phyloP scores from a whole-genome alignment of 1,140 invertebrate species.

The Ooceraea biroi region DNA sequence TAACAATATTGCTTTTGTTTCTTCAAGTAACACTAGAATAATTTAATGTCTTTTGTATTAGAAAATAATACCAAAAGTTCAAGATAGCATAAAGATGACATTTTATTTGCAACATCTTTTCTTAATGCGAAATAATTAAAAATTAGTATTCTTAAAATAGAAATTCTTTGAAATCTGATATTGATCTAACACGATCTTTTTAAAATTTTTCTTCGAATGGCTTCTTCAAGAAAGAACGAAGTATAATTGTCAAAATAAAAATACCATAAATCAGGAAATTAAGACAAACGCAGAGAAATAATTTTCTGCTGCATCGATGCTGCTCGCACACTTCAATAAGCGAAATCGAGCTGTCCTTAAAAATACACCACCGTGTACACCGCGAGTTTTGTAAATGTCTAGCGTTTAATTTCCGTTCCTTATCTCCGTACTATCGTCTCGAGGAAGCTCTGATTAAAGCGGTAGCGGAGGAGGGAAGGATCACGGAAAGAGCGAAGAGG shows the following conservation, averaged over 20 bases:
- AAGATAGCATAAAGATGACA: no score
- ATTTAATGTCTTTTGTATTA: background rate
- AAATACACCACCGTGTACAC: background rate
- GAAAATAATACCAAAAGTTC: no score
- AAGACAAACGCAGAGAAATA: background rate
- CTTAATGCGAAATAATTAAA: no score
- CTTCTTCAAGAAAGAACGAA: no score
- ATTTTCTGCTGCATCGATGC: background rate
- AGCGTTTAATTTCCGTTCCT: constrained; percentile 61
- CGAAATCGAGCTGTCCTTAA: background rate
- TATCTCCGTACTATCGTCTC: constrained; percentile 18
- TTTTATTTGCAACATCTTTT: no score
- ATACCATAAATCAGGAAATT: no score
- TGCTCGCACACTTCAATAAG: background rate
- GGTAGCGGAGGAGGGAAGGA: background rate
- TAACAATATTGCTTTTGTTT: background rate
- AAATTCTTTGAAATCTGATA: no score
- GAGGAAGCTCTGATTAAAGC: constrained; percentile 49
- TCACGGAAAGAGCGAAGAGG: constrained; percentile 18
- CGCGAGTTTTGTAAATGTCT: constrained; percentile 26
- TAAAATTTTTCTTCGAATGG: no score
- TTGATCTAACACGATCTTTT: no score
- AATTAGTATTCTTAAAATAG: no score
- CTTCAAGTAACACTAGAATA: background rate
- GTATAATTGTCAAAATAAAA: no score